These are phyloP conservation scores for Brachyistius frenatus DNA, from an alignment of 2,113 vertebrate species.

Conservation along the genomic window DNA sequence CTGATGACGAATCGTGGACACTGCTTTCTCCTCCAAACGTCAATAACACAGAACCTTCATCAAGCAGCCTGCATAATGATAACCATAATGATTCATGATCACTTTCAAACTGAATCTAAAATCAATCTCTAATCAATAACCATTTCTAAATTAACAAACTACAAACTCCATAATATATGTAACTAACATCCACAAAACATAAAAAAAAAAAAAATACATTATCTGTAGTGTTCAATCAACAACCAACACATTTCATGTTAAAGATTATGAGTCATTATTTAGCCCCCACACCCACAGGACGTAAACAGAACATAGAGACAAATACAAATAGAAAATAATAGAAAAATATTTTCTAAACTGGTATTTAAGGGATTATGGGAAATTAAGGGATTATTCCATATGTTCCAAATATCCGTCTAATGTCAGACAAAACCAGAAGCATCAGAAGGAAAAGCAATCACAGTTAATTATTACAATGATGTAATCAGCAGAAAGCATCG, in stretches of 20 bases:
- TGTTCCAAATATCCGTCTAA: background rate
- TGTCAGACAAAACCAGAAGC: background rate
- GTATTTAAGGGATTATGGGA: background rate
- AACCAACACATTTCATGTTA: background rate
- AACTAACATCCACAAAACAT: background rate
- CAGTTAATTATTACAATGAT: background rate
- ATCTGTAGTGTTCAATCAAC: background rate
- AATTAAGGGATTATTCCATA: background rate
- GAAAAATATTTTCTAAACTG: background rate
- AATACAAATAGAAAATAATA: background rate
- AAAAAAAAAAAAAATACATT: constrained; percentile 4
- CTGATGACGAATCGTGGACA: constrained; percentile 35
- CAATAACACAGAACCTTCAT: background rate
- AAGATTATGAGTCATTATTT: background rate
- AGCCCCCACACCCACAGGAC: background rate
- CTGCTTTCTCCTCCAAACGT: constrained; percentile 28
- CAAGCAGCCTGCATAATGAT: background rate
- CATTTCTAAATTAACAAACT: background rate
- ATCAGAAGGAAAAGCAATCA: background rate
- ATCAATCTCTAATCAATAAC: background rate
- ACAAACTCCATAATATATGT: background rate
- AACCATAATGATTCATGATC: background rate
- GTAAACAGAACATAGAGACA: background rate
- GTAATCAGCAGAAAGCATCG: background rate
- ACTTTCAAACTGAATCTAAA: background rate